Evolutionary conservation across 2,797 vertebrate species (phyloP).

Genomic region (Poeciliopsis gracilis): DNA sequence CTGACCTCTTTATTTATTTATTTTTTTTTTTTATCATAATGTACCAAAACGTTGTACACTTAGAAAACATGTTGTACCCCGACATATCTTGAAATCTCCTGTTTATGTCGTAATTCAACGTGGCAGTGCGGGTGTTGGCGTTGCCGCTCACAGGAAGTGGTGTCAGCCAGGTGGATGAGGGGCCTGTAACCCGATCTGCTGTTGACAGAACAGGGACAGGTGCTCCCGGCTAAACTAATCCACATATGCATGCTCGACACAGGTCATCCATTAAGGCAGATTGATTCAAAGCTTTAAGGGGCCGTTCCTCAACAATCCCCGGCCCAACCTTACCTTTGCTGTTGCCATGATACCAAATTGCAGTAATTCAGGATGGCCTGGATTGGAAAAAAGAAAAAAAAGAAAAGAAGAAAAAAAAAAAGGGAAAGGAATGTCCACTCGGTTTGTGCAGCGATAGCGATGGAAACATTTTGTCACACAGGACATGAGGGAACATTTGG

Average conservation of each 20-base stretch:
- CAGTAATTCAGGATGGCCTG: slow-evolving; percentile 69
- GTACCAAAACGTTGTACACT: not conserved
- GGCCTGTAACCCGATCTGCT: slow-evolving; percentile 77
- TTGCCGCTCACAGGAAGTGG: slow-evolving; percentile 72
- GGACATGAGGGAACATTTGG: slow-evolving; percentile 33
- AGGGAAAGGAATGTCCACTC: slow-evolving; percentile 69
- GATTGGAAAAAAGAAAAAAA: slow-evolving; percentile 40
- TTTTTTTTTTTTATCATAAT: slow-evolving; percentile 12
- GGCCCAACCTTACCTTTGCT: slow-evolving; percentile 57
- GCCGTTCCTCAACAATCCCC: slow-evolving; percentile 60
- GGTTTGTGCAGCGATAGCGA: slow-evolving; percentile 66
- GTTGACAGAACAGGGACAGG: slow-evolving; percentile 83
- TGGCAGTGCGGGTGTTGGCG: slow-evolving; percentile 6
- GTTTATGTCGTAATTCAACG: slow-evolving; percentile 23
- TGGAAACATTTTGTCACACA: slow-evolving; percentile 74
- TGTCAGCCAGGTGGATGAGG: slow-evolving; percentile 67
- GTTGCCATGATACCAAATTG: slow-evolving; percentile 79
- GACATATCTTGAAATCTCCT: slow-evolving; percentile 10
- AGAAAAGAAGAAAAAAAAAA: not conserved
- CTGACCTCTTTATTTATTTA: slow-evolving; percentile 14
- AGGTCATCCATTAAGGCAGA: slow-evolving; percentile 78
- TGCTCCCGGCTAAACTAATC: slow-evolving; percentile 78
- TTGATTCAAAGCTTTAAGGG: slow-evolving; percentile 73
- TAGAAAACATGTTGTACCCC: slow-evolving; percentile 3
- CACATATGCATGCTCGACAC: slow-evolving; percentile 72